phyloP scores from a whole-genome alignment of 2,888 invertebrate species.

The Lasius platythorax region DNA sequence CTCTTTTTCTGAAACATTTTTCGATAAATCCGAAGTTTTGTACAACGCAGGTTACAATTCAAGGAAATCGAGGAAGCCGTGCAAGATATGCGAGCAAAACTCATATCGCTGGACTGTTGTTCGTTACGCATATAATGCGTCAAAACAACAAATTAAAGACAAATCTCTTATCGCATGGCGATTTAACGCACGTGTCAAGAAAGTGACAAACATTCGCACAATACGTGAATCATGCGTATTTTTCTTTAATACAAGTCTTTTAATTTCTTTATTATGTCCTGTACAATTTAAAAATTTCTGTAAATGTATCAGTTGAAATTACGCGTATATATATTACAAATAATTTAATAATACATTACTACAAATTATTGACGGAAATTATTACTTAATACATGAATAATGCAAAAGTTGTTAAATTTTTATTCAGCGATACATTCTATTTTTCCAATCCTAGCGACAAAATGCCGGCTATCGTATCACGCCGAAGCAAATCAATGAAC shows the following conservation, averaged over 20 bases:
- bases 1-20: neutral
- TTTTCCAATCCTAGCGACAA: slow-evolving; percentile 29
- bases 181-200: slow-evolving; percentile 4
- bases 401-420: neutral
- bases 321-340: neutral
- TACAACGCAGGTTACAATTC: neutral
- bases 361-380: neutral
- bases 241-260: neutral
- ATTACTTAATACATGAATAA: neutral
- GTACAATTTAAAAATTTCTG: neutral
- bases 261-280: neutral
- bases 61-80: neutral
- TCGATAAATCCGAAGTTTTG: neutral
- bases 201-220: neutral
- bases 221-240: neutral
- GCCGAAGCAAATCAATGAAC: slow-evolving; percentile 54
- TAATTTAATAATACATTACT: neutral
- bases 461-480: slow-evolving; percentile 38
- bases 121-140: neutral
- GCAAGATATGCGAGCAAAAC: neutral
- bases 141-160: slow-evolving; percentile 18
- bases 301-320: neutral
- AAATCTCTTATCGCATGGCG: slow-evolving; percentile 27
- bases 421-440: neutral
- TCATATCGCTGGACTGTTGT: neutral